phyloP scores from a whole-genome alignment of 2,797 vertebrate genomes.

The Sorex maritimensis region DNA sequence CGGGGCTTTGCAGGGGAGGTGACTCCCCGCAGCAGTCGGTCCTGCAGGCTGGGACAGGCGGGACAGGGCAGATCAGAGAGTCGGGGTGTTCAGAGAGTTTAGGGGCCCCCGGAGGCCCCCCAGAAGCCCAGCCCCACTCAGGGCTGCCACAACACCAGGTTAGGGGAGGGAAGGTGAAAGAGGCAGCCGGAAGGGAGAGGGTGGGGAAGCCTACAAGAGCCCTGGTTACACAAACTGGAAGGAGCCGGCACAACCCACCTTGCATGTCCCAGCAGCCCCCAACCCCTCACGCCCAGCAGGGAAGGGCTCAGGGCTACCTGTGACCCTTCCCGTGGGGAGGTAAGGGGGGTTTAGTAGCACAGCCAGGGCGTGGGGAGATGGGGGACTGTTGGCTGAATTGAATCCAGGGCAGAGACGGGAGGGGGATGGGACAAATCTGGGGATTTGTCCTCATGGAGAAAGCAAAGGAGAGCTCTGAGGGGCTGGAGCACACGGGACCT shows the following conservation, averaged over 20 bases:
- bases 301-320: constrained; percentile 57
- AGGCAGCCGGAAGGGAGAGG: neutral
- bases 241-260: neutral
- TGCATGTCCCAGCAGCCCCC: neutral
- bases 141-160: neutral
- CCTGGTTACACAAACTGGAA: constrained; percentile 66
- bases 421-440: neutral
- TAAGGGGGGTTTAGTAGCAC: neutral
- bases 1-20: constrained; percentile 13
- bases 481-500: neutral
- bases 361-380: neutral
- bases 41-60: neutral
- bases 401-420: neutral
- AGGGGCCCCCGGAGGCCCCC: neutral
- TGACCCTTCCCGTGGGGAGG: constrained; percentile 1
- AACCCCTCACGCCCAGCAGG: neutral
- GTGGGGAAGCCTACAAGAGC: constrained; percentile 16
- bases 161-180: constrained; percentile 23
- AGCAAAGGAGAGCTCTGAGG: neutral
- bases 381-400: neutral
- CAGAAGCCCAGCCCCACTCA: neutral
- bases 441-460: neutral
- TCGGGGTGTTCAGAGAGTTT: neutral
- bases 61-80: neutral
- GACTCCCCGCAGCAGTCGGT: constrained; percentile 22